phyloP scores from a whole-genome alignment of 2,113 vertebrate genomes.

The Nanorana parkeri region DNA sequence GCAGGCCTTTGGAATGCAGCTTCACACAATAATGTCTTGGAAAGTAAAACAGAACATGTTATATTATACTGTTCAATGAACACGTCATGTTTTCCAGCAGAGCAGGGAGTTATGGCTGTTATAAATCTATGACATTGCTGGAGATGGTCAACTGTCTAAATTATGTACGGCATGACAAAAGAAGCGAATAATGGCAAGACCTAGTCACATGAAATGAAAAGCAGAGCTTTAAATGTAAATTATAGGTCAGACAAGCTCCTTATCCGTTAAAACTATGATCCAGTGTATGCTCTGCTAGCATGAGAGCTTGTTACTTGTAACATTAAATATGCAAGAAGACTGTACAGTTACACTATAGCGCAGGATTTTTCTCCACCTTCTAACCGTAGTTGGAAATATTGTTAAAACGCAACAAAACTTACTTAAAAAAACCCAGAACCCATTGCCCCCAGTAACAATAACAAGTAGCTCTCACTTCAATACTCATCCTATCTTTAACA shows the following conservation, averaged over 20 bases:
- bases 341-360: too few relatives aligned
- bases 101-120: neutral
- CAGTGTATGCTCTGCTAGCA: too few relatives aligned
- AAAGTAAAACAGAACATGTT: conserved; percentile 4
- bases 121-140: conserved; percentile 8
- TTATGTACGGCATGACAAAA: conserved; percentile 1
- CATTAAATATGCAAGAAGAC: too few relatives aligned
- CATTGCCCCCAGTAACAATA: too few relatives aligned
- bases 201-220: neutral
- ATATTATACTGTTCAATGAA: conserved; percentile 15
- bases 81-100: conserved; percentile 11
- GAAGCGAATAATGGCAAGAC: neutral
- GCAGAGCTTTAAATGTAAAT: neutral
- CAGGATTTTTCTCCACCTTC: too few relatives aligned
- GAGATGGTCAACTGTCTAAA: neutral
- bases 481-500: too few relatives aligned
- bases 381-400: too few relatives aligned
- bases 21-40: neutral
- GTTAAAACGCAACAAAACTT: too few relatives aligned
- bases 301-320: too few relatives aligned
- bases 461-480: too few relatives aligned
- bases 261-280: too few relatives aligned
- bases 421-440: too few relatives aligned
- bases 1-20: neutral
- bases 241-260: neutral